These are phyloP conservation scores for Siderastrea siderea DNA, from an alignment of 92 coral and sea anemone genomes.

Conservation along the genomic window DNA sequence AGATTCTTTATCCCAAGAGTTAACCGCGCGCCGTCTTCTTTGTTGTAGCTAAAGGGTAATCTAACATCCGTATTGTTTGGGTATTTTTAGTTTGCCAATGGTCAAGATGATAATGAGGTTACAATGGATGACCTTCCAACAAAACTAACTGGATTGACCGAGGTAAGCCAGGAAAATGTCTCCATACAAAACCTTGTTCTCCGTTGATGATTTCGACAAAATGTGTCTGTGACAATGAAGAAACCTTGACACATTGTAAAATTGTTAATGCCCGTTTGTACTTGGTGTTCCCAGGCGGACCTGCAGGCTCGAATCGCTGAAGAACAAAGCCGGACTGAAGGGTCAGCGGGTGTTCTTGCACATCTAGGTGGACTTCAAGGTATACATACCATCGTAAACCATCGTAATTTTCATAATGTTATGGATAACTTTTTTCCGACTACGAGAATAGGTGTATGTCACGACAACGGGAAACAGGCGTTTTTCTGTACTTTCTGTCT, in stretches of 20 bases:
- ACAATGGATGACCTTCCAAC: constrained; percentile 93
- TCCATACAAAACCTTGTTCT: no score
- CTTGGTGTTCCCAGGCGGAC: constrained; percentile 80
- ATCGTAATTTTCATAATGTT: no score
- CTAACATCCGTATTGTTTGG: not conserved
- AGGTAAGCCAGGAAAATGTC: constrained; percentile 61
- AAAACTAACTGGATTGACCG: constrained; percentile 95
- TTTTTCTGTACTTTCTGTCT: no score
- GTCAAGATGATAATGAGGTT: constrained; percentile 87
- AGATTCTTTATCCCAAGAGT: no score
- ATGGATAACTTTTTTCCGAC: no score
- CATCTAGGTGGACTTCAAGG: constrained; percentile 83
- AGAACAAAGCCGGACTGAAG: constrained; percentile 92
- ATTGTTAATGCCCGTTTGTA: not conserved
- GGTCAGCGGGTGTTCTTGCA: constrained; percentile 76
- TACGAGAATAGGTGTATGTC: no score
- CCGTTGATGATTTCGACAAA: not conserved
- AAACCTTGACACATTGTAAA: not conserved
- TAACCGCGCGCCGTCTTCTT: no score
- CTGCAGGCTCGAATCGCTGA: constrained; percentile 97
- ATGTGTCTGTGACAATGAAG: no score
- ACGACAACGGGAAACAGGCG: no score
- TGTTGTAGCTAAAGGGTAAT: not conserved
- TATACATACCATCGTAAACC: constrained; percentile 4
- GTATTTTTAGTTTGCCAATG: constrained; percentile 54